phyloP scores from a whole-genome alignment of 2,113 vertebrate genomes.

The Rallus limicola region DNA sequence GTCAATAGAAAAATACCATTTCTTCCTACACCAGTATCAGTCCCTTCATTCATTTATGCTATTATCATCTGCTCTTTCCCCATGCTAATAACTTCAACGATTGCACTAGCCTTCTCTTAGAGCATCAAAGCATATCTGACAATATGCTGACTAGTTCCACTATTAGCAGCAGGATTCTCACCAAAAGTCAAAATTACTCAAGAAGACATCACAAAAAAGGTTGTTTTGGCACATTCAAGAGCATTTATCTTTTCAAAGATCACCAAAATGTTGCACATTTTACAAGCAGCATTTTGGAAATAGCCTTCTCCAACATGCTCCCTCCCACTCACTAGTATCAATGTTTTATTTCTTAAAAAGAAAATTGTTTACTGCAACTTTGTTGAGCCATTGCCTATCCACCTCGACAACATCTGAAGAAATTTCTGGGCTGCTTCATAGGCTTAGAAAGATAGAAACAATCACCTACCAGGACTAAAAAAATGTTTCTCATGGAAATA shows the following conservation, averaged over 20 bases:
- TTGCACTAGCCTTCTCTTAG: background rate
- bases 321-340: background rate
- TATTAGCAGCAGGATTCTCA: background rate
- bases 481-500: background rate
- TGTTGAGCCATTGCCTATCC: background rate
- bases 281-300: background rate
- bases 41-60: background rate
- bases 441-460: background rate
- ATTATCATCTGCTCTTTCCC: background rate
- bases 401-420: background rate
- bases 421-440: background rate
- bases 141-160: background rate
- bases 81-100: background rate
- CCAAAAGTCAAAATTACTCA: background rate
- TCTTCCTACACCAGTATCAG: background rate
- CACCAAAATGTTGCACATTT: background rate
- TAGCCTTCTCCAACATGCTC: background rate
- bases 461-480: background rate
- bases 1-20: background rate
- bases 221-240: accelerated
- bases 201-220: background rate
- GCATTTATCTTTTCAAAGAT: background rate
- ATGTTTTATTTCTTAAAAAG: background rate
- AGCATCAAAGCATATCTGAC: background rate
- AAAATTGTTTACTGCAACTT: background rate